These are phyloP conservation scores for Anabas testudineus DNA, from an alignment of 2,797 vertebrate species.

Conservation along the genomic window DNA sequence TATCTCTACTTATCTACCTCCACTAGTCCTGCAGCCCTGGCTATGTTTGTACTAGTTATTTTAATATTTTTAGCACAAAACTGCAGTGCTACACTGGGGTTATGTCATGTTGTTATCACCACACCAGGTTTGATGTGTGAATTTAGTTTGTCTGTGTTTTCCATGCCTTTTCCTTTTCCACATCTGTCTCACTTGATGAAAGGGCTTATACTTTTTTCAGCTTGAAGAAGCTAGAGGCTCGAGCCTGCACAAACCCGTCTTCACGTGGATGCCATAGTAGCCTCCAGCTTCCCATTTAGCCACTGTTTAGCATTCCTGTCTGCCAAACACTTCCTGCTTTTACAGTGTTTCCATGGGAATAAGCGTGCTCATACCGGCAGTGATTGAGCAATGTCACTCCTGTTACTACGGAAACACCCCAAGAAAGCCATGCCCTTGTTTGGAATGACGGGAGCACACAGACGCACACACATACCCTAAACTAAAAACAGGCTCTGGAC, in stretches of 20 bases:
- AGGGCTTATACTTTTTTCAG: constrained; percentile 21
- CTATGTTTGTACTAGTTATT: neutral
- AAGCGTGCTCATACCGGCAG: constrained; percentile 53
- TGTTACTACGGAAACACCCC: constrained; percentile 59
- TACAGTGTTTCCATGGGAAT: constrained; percentile 54
- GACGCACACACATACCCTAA: neutral
- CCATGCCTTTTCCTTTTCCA: constrained; percentile 6
- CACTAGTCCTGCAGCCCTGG: neutral
- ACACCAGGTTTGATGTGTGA: constrained; percentile 24
- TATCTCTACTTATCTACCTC: too few species aligned
- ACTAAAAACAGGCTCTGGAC: neutral
- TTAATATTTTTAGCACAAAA: constrained; percentile 6
- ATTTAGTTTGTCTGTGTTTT: constrained; percentile 8
- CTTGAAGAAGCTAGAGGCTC: constrained; percentile 8
- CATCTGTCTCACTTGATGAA: constrained; percentile 13
- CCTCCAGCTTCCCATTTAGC: constrained; percentile 26
- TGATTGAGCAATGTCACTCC: constrained; percentile 56
- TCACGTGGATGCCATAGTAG: constrained; percentile 53
- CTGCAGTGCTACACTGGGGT: constrained; percentile 2
- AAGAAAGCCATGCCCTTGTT: constrained; percentile 49
- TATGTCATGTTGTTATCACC: constrained; percentile 25
- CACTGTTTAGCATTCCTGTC: constrained; percentile 63
- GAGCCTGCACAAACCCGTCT: constrained; percentile 41
- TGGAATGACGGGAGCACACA: constrained; percentile 52
- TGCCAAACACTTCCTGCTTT: constrained; percentile 67